Base-by-base conservation (phyloP, 2,888 invertebrate species). In the Colletes collaris region DNA sequence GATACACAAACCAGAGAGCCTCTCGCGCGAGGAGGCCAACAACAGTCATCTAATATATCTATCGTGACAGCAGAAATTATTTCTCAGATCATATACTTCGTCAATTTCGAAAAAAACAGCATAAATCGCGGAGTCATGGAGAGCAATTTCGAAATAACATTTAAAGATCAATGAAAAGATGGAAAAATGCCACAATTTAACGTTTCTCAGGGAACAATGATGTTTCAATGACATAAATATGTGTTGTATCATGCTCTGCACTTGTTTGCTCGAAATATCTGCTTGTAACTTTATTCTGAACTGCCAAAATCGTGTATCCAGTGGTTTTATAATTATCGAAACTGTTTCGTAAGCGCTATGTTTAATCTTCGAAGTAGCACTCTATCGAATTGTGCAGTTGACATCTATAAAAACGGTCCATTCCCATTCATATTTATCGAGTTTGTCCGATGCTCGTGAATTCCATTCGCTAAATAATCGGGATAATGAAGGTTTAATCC, bases 21-120 rank as follows among this genome's bases (percentile, higher is more conserved):
- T 87, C 87, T 92, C 93, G 88, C 88, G 92, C 91, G 92, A 94
- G 94, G 44, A 16, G 16, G 16, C 16, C 55, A 79, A 59, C 72
- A 76, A 67, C 44, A 59, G 55, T 69, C 69, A 73, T 46, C 64
- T 68, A 76, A 82, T 74, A 64, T 59, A 79, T 79, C 64, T 68
- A 73, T 63, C 53, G 55, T 53, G 82, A 65, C 70, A 52, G 64
- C 55, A 60, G 52, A 70, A 73, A 76, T 74, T 72, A 64, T 70
- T 44, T 59, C 69, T 56, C 16, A 56, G 53, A 59, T 68, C 60
- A 55, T 65, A 16, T 68, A 0, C 49, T 52, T 55, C 27, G 19
- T 37, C 58, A 52, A 11, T 10, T 27, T 44, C 8, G 44, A 19
- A 13, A 27, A 44, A 46, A 16, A 50, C 49, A 44, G 37, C 19